Base-by-base conservation (phyloP, 2,113 vertebrate species). In the Zapus hudsonius region DNA sequence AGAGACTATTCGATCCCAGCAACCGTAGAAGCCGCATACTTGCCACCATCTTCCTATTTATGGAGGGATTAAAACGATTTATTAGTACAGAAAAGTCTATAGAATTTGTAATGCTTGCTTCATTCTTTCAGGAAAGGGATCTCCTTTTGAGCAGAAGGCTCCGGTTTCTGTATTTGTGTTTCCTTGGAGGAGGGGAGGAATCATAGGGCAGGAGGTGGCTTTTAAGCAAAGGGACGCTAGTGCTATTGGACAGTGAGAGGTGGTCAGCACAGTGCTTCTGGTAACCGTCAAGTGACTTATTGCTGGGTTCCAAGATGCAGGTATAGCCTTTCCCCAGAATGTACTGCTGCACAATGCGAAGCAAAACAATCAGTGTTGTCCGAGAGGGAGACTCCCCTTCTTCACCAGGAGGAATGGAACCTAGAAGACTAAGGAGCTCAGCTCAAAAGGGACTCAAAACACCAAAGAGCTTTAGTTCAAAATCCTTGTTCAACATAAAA, bases 31-130 rank as follows among this genome's bases (percentile, higher is more conserved):
- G n/a, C 79, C 85, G 22, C 84, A 80, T 95, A 93, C 85, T 97
- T 96, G 92, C 38, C 52, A 70, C 52, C 94, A 33, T 91, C 86
- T 93, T 86, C 86, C 76, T 92, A 70, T 84, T 95, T 89, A 92
- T 75, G 89, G 31, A 91, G 29, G 75, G 36, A 42, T 40, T 95
- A 61, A 74, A 66, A 84, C 96, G 91, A 85, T 23, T 55, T 81
- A 91, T 96, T 96, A 91, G 95, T 95, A 95, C 40, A 84, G 95
- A 87, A 67, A 94, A 94, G 23, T 96, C 95, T 96, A 29, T 84
- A 96, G 27, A 96, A 94, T 97, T 91, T 55, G 91, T 87, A 90
- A 66, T 93, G 78, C 93, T 92, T 94, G 81, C 91, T 93, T 86
- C 92, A 93, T 22, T 75, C 76, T 92, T 74, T 23, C 31, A 73